Evolutionary conservation across 2,888 invertebrate genomes (phyloP), one percentile per base, ranked within the genome.

Genomic region (Pristionchus entomophagus): DNA sequence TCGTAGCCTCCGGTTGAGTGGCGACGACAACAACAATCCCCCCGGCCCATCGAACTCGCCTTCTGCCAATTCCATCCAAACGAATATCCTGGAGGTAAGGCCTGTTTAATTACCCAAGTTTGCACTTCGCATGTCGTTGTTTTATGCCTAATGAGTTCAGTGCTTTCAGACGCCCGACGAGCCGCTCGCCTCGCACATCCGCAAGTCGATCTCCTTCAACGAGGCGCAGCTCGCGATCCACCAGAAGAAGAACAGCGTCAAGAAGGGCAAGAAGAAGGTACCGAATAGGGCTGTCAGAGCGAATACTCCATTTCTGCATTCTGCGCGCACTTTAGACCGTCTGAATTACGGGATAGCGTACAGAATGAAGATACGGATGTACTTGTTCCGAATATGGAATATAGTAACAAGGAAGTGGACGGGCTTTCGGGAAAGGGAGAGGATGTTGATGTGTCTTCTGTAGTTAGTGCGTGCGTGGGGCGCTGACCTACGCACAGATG

Each of bases 151-250:
- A 6, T 14, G 45, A 10, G 14, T 45, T 45, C 45, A 10, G 14
- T 45, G 8, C 17, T 78, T 32, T 14, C 45, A 80, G 49, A 51
- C 51, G n/a, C 51, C 41, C 17, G 56, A 59, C 5, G 82, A 82
- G 26, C 38, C 56, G n/a, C n/a, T n/a, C n/a, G n/a, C n/a, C 1
- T 38, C 62, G 19, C 12, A 8, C 49, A 84, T 84, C 19, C 62
- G 83, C 41, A 84, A 84, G 65, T 49, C 65, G 10, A 84, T 84
- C 45, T 84, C 83, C 14, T 84, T 84, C 83, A 84, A 84, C 83
- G 83, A 84, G 49, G 83, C 45, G 5, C 65, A 62, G 14, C 29
- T 80, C 12, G 5, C 65, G 29, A 56, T 19, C 4, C 38, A 38
- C 14, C n/a, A 22, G 4, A 35, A 35, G 41, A 38, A 82, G 35